Conservation (phyloP, 2,797 vertebrate species). For the Micrastur ruficollis region DNA sequence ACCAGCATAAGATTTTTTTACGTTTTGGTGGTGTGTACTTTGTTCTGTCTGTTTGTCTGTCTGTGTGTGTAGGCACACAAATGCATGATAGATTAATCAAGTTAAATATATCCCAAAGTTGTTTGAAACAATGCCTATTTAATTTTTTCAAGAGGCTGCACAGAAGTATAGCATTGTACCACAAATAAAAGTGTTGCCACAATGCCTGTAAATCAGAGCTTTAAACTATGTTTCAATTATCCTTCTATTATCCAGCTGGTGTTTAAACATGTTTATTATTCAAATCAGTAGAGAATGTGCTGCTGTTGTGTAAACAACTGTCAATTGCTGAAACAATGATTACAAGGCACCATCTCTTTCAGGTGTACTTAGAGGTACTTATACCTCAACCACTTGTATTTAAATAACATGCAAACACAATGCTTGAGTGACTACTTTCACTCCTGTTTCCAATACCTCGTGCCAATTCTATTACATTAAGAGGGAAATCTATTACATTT, state of each 20-base stretch:
- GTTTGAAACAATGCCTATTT: constrained; percentile 74
- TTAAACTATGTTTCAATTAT: constrained; percentile 95
- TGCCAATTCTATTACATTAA: constrained; percentile 89
- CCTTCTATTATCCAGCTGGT: constrained; percentile 92
- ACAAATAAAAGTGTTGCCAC: constrained; percentile 78
- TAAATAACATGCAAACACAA: constrained; percentile 93
- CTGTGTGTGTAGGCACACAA: constrained; percentile 35
- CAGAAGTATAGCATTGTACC: constrained; percentile 77
- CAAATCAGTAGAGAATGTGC: constrained; percentile 87
- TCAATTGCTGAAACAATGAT: constrained; percentile 93
- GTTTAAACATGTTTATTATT: constrained; percentile 90
- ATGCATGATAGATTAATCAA: constrained; percentile 66
- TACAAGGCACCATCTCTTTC: constrained; percentile 86
- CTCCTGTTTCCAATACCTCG: constrained; percentile 82
- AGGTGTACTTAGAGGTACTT: constrained; percentile 86
- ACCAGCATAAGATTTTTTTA: not conserved
- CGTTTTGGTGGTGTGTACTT: not conserved
- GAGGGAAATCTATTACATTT: constrained; percentile 92
- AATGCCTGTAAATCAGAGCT: constrained; percentile 85
- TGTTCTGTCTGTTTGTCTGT: constrained; percentile 14
- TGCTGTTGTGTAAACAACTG: constrained; percentile 86
- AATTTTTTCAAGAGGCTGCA: constrained; percentile 63
- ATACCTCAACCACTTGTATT: constrained; percentile 89
- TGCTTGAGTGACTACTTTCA: constrained; percentile 82
- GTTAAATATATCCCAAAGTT: constrained; percentile 72